phyloP scores from a whole-genome alignment of 1,140 invertebrate species.

The Ladona fulva region DNA sequence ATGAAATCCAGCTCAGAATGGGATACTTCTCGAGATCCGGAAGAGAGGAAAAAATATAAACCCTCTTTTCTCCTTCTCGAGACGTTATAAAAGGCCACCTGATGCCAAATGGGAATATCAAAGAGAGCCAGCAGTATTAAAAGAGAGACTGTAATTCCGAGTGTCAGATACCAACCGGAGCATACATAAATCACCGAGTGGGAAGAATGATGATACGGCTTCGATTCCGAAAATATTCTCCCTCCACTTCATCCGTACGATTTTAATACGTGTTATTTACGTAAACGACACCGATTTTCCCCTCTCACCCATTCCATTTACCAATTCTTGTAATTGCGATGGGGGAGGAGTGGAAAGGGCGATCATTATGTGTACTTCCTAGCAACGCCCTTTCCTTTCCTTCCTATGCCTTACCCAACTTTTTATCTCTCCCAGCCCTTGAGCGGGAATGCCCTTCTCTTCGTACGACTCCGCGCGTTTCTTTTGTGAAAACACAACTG shows the following conservation, averaged over 20 bases:
- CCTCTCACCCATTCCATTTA: background rate
- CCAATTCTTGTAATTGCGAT: background rate
- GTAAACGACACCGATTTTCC: background rate
- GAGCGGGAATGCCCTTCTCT: no score
- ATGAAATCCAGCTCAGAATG: no score
- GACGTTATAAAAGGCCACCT: background rate
- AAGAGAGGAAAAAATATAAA: no score
- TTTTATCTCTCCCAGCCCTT: background rate
- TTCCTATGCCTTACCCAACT: background rate
- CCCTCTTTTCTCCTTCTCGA: no score
- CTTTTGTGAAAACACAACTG: no score
- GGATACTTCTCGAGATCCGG: no score
- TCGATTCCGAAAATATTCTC: background rate
- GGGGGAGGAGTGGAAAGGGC: background rate
- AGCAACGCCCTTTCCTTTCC: background rate
- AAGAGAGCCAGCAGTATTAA: background rate
- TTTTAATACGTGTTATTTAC: background rate
- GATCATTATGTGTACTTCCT: background rate
- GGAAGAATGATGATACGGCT: background rate
- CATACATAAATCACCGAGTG: background rate
- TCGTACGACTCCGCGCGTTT: no score
- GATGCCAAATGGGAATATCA: background rate
- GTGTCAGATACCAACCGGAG: background rate
- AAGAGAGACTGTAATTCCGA: background rate
- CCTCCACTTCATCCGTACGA: background rate